phyloP scores from a whole-genome alignment of 1,140 invertebrate genomes.

The Lerema accius region DNA sequence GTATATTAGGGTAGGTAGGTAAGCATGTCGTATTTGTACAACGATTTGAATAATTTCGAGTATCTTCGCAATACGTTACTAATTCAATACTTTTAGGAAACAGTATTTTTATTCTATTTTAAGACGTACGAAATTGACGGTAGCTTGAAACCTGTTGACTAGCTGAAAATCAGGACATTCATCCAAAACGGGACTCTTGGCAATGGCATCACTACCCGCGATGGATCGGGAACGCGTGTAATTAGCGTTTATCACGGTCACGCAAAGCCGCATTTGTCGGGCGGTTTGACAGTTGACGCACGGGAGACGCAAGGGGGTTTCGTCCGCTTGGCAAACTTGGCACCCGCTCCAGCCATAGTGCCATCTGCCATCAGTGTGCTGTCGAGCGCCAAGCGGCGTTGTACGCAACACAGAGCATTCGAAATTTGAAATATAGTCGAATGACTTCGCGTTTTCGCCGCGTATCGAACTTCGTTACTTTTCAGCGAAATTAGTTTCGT shows the following conservation, averaged over 20 bases:
- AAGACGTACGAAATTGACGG: too few species aligned
- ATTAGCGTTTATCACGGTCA: too few species aligned
- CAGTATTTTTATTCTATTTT: too few species aligned
- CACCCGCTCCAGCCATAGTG: background rate
- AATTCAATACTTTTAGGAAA: too few species aligned
- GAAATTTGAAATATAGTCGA: slow-evolving; percentile 49
- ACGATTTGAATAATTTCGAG: too few species aligned
- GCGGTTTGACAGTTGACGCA: slow-evolving; percentile 3
- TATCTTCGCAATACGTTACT: too few species aligned
- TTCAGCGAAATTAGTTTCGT: slow-evolving; percentile 37
- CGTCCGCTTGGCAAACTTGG: background rate
- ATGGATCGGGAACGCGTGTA: background rate
- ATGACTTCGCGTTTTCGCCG: slow-evolving; percentile 46
- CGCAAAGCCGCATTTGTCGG: slow-evolving; percentile 3
- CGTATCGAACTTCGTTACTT: slow-evolving; percentile 23
- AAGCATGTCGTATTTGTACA: too few species aligned
- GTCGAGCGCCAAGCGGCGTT: slow-evolving; percentile 46
- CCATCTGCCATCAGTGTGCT: slow-evolving; percentile 43
- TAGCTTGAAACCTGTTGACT: too few species aligned
- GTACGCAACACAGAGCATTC: slow-evolving; percentile 42
- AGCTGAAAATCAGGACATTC: too few species aligned
- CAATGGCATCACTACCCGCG: background rate
- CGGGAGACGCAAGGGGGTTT: slow-evolving; percentile 4
- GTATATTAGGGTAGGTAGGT: too few species aligned
- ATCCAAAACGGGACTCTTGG: too few species aligned